Conservation (phyloP, 2,888 invertebrate genomes). For the Erebia palarica region DNA sequence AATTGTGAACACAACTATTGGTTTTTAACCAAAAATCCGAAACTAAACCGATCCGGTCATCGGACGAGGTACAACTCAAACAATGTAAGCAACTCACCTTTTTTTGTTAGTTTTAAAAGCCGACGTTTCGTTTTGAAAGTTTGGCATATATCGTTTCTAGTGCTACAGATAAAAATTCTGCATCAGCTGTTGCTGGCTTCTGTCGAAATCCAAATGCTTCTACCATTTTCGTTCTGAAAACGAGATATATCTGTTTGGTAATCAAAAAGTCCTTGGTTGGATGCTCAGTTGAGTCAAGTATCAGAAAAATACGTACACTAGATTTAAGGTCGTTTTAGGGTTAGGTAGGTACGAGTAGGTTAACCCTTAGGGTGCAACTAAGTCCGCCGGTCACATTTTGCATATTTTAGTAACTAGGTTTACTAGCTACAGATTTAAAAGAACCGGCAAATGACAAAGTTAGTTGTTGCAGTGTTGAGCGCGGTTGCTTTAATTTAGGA, state of each 20-base stretch:
- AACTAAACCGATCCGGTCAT: constrained; percentile 6
- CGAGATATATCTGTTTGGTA: neutral
- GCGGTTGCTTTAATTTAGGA: too few species aligned
- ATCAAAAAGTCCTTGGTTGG: neutral
- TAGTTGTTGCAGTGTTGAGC: too few species aligned
- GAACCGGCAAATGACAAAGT: neutral
- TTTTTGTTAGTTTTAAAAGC: constrained; percentile 11
- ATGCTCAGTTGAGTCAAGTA: neutral
- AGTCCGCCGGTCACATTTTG: too few species aligned
- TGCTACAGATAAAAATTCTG: neutral
- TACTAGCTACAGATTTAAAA: too few species aligned
- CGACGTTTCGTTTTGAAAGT: constrained; percentile 15
- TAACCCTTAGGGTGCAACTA: too few species aligned
- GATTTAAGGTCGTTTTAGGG: neutral
- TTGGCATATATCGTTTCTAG: neutral
- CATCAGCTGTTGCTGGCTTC: too few species aligned
- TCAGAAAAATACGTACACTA: too few species aligned
- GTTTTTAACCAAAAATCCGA: constrained; percentile 6
- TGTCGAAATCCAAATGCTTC: neutral
- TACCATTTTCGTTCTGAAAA: neutral
- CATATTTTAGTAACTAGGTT: too few species aligned
- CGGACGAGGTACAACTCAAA: neutral
- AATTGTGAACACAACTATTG: constrained; percentile 3
- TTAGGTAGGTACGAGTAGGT: neutral
- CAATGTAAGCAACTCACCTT: constrained; percentile 7